Percentiles rank a stretch among this genome's conserved stretches.
Evolutionary conservation across 2,113 vertebrate species (phyloP).

Genomic region (Macrotus californicus): DNA sequence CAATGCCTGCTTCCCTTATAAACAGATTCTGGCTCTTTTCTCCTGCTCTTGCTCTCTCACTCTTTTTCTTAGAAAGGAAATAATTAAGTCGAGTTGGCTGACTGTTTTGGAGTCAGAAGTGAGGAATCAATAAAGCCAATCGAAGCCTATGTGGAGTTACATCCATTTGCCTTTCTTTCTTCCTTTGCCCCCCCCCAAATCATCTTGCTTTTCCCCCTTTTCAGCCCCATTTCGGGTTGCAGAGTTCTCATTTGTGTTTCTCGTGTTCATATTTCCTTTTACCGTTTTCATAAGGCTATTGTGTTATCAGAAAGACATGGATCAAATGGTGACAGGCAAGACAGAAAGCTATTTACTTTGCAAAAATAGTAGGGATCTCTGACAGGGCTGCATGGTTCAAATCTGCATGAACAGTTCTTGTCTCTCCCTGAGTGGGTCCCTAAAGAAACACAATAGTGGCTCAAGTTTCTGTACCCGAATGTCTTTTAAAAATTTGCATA

Average conservation of each 20-base stretch:
- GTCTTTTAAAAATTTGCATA: constrained; percentile 68
- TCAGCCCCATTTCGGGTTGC: background rate
- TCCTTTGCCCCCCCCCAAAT: background rate
- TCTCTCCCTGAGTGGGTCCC: constrained; percentile 65
- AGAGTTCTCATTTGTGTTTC: constrained; percentile 56
- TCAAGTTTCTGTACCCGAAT: constrained; percentile 70
- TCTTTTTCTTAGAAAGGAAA: constrained; percentile 36
- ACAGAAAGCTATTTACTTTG: constrained; percentile 70
- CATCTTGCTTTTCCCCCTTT: background rate
- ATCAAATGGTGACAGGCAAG: constrained; percentile 65
- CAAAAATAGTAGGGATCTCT: constrained; percentile 51
- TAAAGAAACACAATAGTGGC: constrained; percentile 60
- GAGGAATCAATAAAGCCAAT: constrained; percentile 39
- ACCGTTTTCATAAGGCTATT: constrained; percentile 44
- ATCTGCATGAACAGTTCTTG: constrained; percentile 63
- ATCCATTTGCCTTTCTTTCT: background rate
- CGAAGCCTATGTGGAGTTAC: background rate
- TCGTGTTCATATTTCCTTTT: constrained; percentile 61
- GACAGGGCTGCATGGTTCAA: constrained; percentile 52
- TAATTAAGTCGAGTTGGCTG: constrained; percentile 48
- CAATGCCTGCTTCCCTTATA: constrained; percentile 54
- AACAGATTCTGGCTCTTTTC: constrained; percentile 6
- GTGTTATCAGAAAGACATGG: constrained; percentile 68
- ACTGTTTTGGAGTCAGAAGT: constrained; percentile 2
- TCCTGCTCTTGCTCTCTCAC: background rate